A percentile compares a stretch with the other conserved stretches of the same genome.
Conservation (phyloP, 1,140 invertebrate genomes). For the Pseudobourletiella spinata region DNA sequence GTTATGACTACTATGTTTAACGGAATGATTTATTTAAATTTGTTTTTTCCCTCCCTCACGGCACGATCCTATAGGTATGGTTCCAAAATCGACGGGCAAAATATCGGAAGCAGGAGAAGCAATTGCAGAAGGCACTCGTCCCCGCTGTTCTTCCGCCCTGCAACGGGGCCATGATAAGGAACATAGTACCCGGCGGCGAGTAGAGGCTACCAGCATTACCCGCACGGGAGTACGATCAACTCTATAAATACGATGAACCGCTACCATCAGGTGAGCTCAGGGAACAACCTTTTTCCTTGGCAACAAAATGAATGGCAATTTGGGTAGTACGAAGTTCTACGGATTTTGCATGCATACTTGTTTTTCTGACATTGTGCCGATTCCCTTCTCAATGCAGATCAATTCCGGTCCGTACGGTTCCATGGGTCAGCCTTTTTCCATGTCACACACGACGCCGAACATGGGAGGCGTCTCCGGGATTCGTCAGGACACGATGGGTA, state of each 20-base stretch:
- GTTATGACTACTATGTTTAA: background rate
- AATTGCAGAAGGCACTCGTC: constrained; percentile 86
- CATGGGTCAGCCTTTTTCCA: constrained; percentile 88
- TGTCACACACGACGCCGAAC: constrained; percentile 76
- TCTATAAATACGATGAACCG: constrained; percentile 70
- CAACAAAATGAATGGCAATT: too few relatives aligned
- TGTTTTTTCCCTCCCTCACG: background rate
- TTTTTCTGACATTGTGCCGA: too few relatives aligned
- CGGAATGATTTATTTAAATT: background rate
- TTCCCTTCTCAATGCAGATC: constrained; percentile 73
- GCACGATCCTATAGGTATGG: constrained; percentile 62
- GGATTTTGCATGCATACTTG: too few relatives aligned
- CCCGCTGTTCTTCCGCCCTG: constrained; percentile 77
- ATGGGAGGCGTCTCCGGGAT: constrained; percentile 75
- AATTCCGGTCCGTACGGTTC: constrained; percentile 77
- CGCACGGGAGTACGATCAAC: constrained; percentile 68
- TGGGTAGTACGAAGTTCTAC: too few relatives aligned
- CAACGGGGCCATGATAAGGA: constrained; percentile 93
- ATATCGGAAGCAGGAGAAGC: constrained; percentile 96
- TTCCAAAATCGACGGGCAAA: constrained; percentile 98
- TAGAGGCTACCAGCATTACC: constrained; percentile 84
- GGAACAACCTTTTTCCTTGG: too few relatives aligned
- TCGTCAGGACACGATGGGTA: constrained; percentile 84
- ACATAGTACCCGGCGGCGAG: constrained; percentile 85
- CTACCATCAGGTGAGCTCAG: constrained; percentile 81